phyloP scores from a whole-genome alignment of 2,113 vertebrate species.

The Mastomys coucha region DNA sequence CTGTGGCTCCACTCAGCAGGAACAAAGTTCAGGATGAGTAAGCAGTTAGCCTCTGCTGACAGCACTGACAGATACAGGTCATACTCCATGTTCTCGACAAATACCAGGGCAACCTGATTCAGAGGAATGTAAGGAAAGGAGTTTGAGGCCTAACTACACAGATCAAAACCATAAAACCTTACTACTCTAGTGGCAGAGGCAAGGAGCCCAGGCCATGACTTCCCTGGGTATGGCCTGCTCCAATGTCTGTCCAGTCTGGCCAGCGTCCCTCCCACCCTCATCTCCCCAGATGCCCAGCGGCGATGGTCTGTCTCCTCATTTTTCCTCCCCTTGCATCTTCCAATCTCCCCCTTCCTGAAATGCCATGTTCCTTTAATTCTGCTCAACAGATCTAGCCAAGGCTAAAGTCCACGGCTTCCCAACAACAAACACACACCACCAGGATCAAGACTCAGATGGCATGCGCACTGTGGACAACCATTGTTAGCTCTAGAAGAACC shows the following conservation, averaged over 20 bases:
- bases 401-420: slow-evolving; percentile 3
- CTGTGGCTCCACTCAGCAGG: not conserved
- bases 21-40: not conserved
- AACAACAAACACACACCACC: not conserved
- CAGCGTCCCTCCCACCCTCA: not conserved
- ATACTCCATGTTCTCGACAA: not conserved
- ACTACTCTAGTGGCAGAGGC: not conserved
- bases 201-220: not conserved
- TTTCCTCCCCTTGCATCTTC: not conserved
- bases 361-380: not conserved
- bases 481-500: slow-evolving; percentile 2
- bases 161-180: not conserved
- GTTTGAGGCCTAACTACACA: not conserved
- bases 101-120: not conserved
- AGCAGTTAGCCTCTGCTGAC: not conserved
- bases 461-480: not conserved
- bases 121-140: not conserved
- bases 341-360: not conserved
- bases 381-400: not conserved
- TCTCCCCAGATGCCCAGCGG: not conserved
- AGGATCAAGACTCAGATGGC: not conserved
- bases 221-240: not conserved
- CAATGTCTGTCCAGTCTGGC: not conserved
- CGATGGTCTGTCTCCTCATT: not conserved
- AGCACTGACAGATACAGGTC: slow-evolving; percentile 29